Base-by-base conservation (phyloP, 2,797 vertebrate genomes). In the Peromyscus melanophrys region DNA sequence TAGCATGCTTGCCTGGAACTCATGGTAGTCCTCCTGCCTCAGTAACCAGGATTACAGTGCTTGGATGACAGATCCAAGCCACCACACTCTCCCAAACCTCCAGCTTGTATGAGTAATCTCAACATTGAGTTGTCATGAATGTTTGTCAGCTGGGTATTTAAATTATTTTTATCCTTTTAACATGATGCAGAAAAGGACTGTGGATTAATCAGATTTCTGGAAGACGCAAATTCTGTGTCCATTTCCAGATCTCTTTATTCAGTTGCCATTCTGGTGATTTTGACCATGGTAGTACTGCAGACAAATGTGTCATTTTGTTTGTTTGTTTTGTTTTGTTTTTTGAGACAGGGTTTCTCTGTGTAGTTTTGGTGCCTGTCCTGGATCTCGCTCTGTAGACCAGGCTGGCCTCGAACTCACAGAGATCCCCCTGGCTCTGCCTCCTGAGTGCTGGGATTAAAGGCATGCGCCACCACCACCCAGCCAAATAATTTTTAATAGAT, bases 121-220 rank as follows among this genome's bases (percentile, higher is more conserved):
- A 76, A 37, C 76, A 34, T 2, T 16, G 29, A 91, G 65, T 52
- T 2, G 81, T 75, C 78, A 65, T 57, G 46, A 83, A 43, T 87
- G 78, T 95, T 93, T 96, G 78, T 87, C 85, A 75, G 82, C 91
- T 57, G 81, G 52, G 34, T 76, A 78, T 9, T 61, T 90, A 16
- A 7, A 14, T 34, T 46, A 16, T 77, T 94, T 89, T 71, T 75
- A 71, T 63, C 61, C 19, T 92, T 92, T 78, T 71, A 76, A 75
- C 43, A 49, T n/a, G 75, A 93, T 19, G 4, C 85, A 86, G 75
- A 92, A 93, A 77, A 85, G 34, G 63, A 71, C 71, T 65, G 87
- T 85, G 43, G 76, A 76, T 92, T 80, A 61, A 59, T 83, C 61
- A 57, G 59, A 29, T 73, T 90, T 76, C 57, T 93, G 16, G 40